Conservation (phyloP, 1,140 invertebrate species). For the Philotrypesis tridentata region DNA sequence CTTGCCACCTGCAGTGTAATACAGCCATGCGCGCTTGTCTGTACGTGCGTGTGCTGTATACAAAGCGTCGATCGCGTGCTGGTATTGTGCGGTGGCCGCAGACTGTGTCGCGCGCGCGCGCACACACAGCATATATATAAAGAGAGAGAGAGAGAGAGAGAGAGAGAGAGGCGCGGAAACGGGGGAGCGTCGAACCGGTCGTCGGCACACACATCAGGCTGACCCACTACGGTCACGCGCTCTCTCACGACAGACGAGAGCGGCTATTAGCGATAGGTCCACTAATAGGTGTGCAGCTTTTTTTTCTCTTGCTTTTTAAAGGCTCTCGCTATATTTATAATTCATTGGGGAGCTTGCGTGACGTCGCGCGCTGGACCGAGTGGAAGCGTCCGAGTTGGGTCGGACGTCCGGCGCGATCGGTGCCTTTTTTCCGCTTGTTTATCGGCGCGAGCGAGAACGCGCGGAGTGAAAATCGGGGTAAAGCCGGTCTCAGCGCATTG, state of each 20-base stretch:
- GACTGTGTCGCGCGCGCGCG: not conserved
- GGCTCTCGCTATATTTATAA: too few species aligned
- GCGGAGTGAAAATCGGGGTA: constrained; percentile 13
- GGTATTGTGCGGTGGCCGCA: too few species aligned
- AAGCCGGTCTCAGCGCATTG: constrained; percentile 38
- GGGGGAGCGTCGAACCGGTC: not conserved
- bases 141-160: too few species aligned
- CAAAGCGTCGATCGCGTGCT: too few species aligned
- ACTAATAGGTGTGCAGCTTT: not conserved
- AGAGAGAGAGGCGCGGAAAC: not conserved
- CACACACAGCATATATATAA: too few species aligned
- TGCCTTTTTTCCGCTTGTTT: too few species aligned
- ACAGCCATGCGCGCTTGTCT: not conserved
- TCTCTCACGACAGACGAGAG: not conserved
- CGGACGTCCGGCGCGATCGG: too few species aligned
- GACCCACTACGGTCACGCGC: constrained; percentile 9
- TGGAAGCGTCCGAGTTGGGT: too few species aligned
- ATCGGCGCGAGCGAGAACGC: not conserved
- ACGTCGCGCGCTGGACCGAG: too few species aligned
- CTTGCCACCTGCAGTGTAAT: too few species aligned
- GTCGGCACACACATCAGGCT: not conserved
- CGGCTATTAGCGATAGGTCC: not conserved
- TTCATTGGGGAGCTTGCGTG: too few species aligned
- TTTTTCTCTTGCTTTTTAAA: too few species aligned
- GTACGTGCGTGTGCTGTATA: not conserved